Evolutionary conservation across 2,888 invertebrate species (phyloP).

Genomic region (Heteromyza rotundicornis): DNA sequence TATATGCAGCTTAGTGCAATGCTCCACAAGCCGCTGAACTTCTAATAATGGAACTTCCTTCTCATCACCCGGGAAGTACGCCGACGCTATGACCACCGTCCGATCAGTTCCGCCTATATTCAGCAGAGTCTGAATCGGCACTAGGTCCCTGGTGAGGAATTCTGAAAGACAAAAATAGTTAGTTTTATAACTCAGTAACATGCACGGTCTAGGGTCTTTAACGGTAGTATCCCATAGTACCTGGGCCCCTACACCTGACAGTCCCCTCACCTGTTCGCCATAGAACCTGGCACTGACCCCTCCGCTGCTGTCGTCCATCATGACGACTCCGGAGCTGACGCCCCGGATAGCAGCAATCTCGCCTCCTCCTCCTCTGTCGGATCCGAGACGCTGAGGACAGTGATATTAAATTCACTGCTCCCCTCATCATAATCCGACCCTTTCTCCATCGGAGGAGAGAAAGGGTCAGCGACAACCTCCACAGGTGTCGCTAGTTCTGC

Average conservation of each 20-base stretch:
- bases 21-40: background rate
- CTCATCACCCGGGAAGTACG: background rate
- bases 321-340: too few species aligned
- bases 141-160: slow-evolving; percentile 3
- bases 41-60: background rate
- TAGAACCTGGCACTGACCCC: too few species aligned
- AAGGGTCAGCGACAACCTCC: too few species aligned
- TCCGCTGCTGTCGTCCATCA: too few species aligned
- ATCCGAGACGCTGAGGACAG: too few species aligned
- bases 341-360: too few species aligned
- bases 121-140: background rate
- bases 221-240: slow-evolving; percentile 1
- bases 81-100: background rate
- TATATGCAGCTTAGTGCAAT: background rate
- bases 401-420: too few species aligned
- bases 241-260: background rate
- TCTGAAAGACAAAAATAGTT: slow-evolving; percentile 12
- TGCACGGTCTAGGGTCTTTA: background rate
- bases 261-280: slow-evolving; percentile 1
- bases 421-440: too few species aligned
- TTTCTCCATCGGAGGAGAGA: too few species aligned
- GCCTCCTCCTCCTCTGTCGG: too few species aligned
- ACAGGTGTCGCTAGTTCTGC: too few species aligned
- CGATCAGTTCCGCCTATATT: background rate
- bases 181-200: background rate